Evolutionary conservation across 2,888 invertebrate species (phyloP).

Genomic region (Brenthis daphne): DNA sequence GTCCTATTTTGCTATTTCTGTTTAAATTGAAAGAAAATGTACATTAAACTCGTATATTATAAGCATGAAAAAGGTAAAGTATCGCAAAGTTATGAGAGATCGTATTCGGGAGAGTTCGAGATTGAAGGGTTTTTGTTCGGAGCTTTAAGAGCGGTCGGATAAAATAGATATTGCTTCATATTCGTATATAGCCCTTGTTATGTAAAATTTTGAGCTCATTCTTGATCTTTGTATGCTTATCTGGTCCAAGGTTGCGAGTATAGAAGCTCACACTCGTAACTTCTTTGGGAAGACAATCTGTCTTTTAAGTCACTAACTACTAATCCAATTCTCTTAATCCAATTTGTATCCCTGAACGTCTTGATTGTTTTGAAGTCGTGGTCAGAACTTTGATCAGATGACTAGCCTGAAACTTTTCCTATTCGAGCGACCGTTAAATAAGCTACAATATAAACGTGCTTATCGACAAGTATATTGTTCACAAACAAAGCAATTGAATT

Average conservation of each 20-base stretch:
- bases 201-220: conserved; percentile 17
- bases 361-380: conserved; percentile 71
- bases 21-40: conserved; percentile 19
- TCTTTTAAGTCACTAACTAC: conserved; percentile 46
- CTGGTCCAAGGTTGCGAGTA: not conserved
- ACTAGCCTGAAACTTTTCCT: conserved; percentile 46
- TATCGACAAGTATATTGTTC: conserved; percentile 10
- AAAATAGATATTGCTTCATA: conserved; percentile 39
- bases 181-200: conserved; percentile 27
- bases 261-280: conserved; percentile 4
- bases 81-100: conserved; percentile 53
- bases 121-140: conserved; percentile 51
- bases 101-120: conserved; percentile 49
- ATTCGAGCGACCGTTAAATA: conserved; percentile 35
- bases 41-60: conserved; percentile 12
- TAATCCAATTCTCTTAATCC: conserved; percentile 51
- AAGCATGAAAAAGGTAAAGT: conserved; percentile 39
- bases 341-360: conserved; percentile 61
- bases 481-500: conserved; percentile 28
- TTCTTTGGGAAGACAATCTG: conserved; percentile 46
- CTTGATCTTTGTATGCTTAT: conserved; percentile 12
- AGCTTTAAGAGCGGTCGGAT: conserved; percentile 49
- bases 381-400: conserved; percentile 58
- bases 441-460: conserved; percentile 19
- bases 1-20: not conserved